Evolutionary conservation across 2,888 invertebrate genomes (phyloP).

Genomic region (Hipparchia sbordonii): DNA sequence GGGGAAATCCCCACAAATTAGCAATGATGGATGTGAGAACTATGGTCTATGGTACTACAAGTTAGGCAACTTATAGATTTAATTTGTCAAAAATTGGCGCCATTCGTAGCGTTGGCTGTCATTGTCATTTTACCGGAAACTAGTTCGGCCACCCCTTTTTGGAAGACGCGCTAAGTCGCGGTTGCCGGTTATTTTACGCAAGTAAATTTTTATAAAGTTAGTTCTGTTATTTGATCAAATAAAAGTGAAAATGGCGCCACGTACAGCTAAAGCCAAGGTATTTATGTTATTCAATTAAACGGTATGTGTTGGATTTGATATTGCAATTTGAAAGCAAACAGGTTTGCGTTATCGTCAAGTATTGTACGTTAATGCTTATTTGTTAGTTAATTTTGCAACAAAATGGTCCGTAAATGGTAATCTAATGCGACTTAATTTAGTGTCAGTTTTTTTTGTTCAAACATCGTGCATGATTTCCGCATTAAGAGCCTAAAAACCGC

Average conservation of each 20-base stretch:
- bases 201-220: slow-evolving; percentile 36
- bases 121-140: slow-evolving; percentile 75
- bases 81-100: slow-evolving; percentile 57
- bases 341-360: slow-evolving; percentile 56
- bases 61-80: slow-evolving; percentile 14
- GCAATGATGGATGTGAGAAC: background rate
- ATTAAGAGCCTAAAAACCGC: slow-evolving; percentile 21
- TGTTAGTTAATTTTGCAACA: slow-evolving; percentile 27
- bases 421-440: background rate
- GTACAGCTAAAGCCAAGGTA: slow-evolving; percentile 73
- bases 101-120: slow-evolving; percentile 62
- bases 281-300: slow-evolving; percentile 37
- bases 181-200: slow-evolving; percentile 43
- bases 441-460: slow-evolving; percentile 2
- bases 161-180: slow-evolving; percentile 47
- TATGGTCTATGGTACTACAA: background rate
- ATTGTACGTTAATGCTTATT: slow-evolving; percentile 43
- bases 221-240: slow-evolving; percentile 42
- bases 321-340: slow-evolving; percentile 48
- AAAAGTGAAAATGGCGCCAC: slow-evolving; percentile 66
- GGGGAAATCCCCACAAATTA: too few species aligned
- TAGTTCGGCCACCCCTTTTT: slow-evolving; percentile 57
- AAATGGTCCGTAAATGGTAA: slow-evolving; percentile 1
- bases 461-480: slow-evolving; percentile 14
- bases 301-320: slow-evolving; percentile 26